These are phyloP conservation scores for Alfaro cultratus DNA, from an alignment of 2,797 vertebrate genomes.

Conservation along the genomic window DNA sequence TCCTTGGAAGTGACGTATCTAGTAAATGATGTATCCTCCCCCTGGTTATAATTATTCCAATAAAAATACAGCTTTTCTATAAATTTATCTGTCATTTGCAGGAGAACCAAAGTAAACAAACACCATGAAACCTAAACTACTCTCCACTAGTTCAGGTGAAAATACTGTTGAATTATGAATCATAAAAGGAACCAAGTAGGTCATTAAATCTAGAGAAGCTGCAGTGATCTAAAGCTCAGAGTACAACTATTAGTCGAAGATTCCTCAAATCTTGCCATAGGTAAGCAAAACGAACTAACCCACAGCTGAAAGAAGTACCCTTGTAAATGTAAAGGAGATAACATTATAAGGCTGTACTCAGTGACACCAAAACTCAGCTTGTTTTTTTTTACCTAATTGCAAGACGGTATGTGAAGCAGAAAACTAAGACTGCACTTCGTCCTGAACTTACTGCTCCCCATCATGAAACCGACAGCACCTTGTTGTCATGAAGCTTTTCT, in stretches of 20 bases:
- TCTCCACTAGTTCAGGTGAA: neutral
- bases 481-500: neutral
- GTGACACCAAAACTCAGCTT: neutral
- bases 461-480: neutral
- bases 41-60: neutral
- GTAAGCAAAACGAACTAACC: neutral
- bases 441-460: neutral
- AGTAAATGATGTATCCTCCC: neutral
- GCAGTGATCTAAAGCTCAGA: neutral
- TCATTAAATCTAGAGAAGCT: neutral
- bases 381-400: neutral
- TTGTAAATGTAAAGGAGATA: neutral
- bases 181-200: neutral
- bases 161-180: neutral
- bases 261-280: neutral
- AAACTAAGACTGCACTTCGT: neutral
- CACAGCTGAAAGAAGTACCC: neutral
- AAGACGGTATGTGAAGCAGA: neutral
- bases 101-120: neutral
- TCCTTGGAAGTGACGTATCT: neutral
- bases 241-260: neutral
- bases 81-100: neutral
- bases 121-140: neutral
- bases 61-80: neutral
- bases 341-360: neutral